Evolutionary conservation across 2,113 vertebrate species (phyloP), one percentile per base, ranked within the genome.

Genomic region (Onychorhynchus coronatus): DNA sequence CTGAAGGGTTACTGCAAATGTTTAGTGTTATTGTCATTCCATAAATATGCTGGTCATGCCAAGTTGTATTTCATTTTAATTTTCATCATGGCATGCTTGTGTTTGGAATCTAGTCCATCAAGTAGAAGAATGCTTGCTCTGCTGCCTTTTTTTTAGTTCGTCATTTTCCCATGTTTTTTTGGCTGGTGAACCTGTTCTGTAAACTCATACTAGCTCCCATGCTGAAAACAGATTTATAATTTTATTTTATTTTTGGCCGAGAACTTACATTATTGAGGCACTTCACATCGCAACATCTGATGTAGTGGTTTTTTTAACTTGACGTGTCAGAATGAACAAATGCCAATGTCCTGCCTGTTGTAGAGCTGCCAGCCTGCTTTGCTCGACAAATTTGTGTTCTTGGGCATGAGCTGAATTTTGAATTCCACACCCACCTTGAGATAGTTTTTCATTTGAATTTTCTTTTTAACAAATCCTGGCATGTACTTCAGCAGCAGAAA

Each of bases 161-260:
- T 85, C 49, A 31, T 50, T 86, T 92, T 85, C 74, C 77, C 76
- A 46, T 89, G 31, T 6, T 35, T 86, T 94, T 91, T 86, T 97
- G 87, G 91, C 92, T 78, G 42, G 11, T 76, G 53, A 91, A 73
- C 76, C 30, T 89, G 44, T 46, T 96, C 47, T 93, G 72, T 94
- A 84, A 94, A 75, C 62, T 91, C 55, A 17, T 28, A 53, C 37
- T 70, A 75, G 52, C 71, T 95, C 47, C 65, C 0, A 1, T 52
- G 30, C 63, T 90, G 78, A 56, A 80, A 94, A 91, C 88, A 95
- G 68, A 47, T 89, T 72, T 96, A 87, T 72, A 21, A 23, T 56
- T 85, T 91, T 80, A 59, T 88, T 85, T 82, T 92, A 10, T 70
- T 95, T 93, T 85, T 95, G 92, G 65, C 89, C 78, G 79, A 47